Conservation (phyloP, 2,888 invertebrate genomes). For the Parelbella ahira region DNA sequence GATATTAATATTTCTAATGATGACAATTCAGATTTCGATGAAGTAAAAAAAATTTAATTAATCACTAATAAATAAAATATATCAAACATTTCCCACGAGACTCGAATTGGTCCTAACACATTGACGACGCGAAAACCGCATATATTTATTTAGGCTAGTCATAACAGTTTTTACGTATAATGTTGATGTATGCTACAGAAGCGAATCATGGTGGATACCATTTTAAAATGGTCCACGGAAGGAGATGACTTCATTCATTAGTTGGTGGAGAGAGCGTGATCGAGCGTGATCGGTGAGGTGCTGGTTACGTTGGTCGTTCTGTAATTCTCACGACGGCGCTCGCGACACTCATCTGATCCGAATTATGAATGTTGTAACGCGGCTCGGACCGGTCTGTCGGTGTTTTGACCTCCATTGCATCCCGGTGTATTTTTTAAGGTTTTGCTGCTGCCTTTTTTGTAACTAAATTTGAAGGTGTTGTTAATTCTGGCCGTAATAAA, state of each 20-base stretch:
- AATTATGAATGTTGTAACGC: constrained; percentile 62
- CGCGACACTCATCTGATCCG: constrained; percentile 46
- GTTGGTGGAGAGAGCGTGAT: constrained; percentile 11
- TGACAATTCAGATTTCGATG: too few species aligned
- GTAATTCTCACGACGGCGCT: constrained; percentile 76
- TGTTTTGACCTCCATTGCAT: constrained; percentile 29
- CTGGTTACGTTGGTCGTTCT: constrained; percentile 38
- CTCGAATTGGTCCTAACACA: constrained; percentile 53
- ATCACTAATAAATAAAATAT: too few species aligned
- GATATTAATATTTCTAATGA: too few species aligned
- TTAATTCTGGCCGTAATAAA: too few species aligned
- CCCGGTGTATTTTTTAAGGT: constrained; percentile 13
- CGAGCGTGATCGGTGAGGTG: constrained; percentile 25
- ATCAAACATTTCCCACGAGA: constrained; percentile 75
- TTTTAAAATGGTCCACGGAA: constrained; percentile 24
- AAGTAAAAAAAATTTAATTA: too few species aligned
- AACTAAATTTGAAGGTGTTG: too few species aligned
- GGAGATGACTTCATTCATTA: constrained; percentile 20
- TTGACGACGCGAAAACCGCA: constrained; percentile 60
- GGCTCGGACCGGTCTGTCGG: constrained; percentile 53
- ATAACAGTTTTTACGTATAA: constrained; percentile 60
- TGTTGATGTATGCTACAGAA: constrained; percentile 51
- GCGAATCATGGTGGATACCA: constrained; percentile 33
- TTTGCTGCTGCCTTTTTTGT: constrained; percentile 15
- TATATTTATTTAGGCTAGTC: constrained; percentile 56